These are phyloP conservation scores for western clawed frog (Xenopus tropicalis) DNA, from an alignment of 2,113 vertebrate genomes.

Conservation along the genomic window UCB_Xtro_10.0 CM004452.2:41316001-41316500, in stretches of 20 bases:
- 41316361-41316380: not conserved
- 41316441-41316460: not conserved
- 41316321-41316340: constrained; percentile 2
- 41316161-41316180: no score
- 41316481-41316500: no score
- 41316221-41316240: not conserved
- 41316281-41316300: not conserved
- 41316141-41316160: no score
- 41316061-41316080: no score
- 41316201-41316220: not conserved
- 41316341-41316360: not conserved
- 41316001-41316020: no score
- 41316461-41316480: not conserved
- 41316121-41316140: no score
- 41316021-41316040: no score
- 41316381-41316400: constrained; percentile 4
- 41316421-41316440: not conserved
- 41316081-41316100: no score
- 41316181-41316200: not conserved
- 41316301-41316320: not conserved
- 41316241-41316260: not conserved
- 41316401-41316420: not conserved
- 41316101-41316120: no score
- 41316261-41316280: not conserved
- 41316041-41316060: no score